phyloP scores from a whole-genome alignment of 2,113 vertebrate species.

The Oryzias celebensis region DNA sequence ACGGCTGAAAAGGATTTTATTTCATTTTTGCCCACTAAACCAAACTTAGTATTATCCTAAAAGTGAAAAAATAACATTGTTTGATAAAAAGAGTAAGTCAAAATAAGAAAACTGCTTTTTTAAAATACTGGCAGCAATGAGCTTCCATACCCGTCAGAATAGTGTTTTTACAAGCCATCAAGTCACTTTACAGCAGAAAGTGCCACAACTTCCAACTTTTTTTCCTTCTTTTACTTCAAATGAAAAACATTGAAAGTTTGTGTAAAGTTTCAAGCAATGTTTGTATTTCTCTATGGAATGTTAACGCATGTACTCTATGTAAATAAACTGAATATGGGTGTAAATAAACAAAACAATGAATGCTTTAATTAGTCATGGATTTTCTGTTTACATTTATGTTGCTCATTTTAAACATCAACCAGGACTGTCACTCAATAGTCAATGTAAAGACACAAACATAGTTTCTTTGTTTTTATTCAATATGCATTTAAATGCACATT shows the following conservation, averaged over 20 bases:
- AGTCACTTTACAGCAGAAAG: constrained; percentile 30
- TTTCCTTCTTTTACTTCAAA: neutral
- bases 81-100: no score
- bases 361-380: constrained; percentile 8
- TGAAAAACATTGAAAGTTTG: neutral
- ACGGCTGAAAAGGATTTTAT: no score
- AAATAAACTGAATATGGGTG: constrained; percentile 60
- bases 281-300: constrained; percentile 40
- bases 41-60: no score
- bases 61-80: no score
- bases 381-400: neutral
- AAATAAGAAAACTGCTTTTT: no score
- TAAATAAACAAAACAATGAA: constrained; percentile 59
- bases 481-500: constrained; percentile 91
- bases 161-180: no score
- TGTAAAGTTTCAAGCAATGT: neutral
- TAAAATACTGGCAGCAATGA: no score
- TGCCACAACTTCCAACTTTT: constrained; percentile 37
- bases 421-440: no score
- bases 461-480: constrained; percentile 84
- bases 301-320: constrained; percentile 67
- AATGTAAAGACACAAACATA: neutral
- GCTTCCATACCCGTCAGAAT: no score
- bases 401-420: no score
- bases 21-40: no score